Base-by-base conservation (phyloP, 2,888 invertebrate species). In the Lepidocyrtoides sp. region DNA sequence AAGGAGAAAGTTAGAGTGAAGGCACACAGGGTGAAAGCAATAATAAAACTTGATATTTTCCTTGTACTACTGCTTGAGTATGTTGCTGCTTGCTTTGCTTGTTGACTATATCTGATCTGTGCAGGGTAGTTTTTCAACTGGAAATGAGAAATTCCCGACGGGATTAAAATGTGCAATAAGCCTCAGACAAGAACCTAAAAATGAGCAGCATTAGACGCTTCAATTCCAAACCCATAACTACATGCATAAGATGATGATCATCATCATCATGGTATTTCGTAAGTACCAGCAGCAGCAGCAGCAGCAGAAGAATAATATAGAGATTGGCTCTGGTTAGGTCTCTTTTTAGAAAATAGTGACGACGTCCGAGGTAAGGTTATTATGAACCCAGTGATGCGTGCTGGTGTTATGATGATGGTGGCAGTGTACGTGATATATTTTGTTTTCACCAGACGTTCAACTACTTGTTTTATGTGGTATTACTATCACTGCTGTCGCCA, bases 91-190 rank as follows among this genome's bases (percentile, higher is more conserved):
- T 63, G n/a, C 0, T 29, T 44, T 48, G 10, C 69, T 69, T 69
- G 48, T 36, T 87, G 79, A 66, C 66, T 87, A 66, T 72, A 72
- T 75, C 63, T 63, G 69, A 69, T 69, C 79, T 87, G 87, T 63
- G 51, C 32, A 29, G 51, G 63, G 79, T 79, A 87, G 87, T 79
- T 79, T 72, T 75, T 66, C 77, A 79, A 82, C 88, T 81, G 66
- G 82, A 82, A 82, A 82, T 89, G 81, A 75, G 83, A 83, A 88
- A 89, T 89, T 89, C 89, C 89, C 89, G 17, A 75, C 83, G 89
- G 89, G 89, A 89, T 89, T 89, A 89, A 89, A 89, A 89, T 89
- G 89, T 89, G 89, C 89, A 89, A 89, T 89, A 83, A 83, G 83
- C 81, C 79, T 63, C 77, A 75, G 44, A 60, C 54, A 77, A 51